Base-by-base conservation (phyloP, 2,797 vertebrate genomes). In the Schizopygopsis pylzovi region DNA sequence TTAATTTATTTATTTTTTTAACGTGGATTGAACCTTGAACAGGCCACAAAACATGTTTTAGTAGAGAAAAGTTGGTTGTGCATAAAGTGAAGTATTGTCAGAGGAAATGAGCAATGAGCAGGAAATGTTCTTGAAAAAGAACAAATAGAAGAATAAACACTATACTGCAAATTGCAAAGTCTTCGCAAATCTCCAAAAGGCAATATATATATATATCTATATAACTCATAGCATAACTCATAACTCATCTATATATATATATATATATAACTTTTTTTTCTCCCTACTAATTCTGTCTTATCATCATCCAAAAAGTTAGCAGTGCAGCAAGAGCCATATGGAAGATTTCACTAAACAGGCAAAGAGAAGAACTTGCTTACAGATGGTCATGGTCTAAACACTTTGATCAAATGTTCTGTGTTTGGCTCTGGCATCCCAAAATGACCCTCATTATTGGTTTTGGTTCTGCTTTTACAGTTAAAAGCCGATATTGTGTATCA, bases 361-460 rank as follows among this genome's bases (percentile, higher is more conserved):
- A 82, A 59, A 43, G 5, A 52, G 28, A 67, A 76, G 10, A 79
- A 67, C 12, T 63, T 67, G 13, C 73, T 65, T 47, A 47, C 59
- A 71, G 15, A 77, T 39, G 9, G 76, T 77, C 49, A 52, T 85
- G 41, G n/a, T 3, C 43, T 45, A 67, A 81, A 84, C 20, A 37
- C 28, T 73, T 41, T 63, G 65, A 78, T 84, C 18, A 9, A 82
- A 82, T 67, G 79, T 70, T 78, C 25, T 82, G 25, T 67, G 73
- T 84, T 86, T 76, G 63, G 20, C 70, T 79, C 59, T 84, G 39
- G 73, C 82, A 85, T 75, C 70, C 87, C 47, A 49, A 75, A 83
- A 83, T 84, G 86, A 77, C 82, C 77, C 86, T 86, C 84, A 52
- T 83, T 89, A 89, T 89, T 90, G 86, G 86, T 82, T 90, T 89